Base-by-base conservation (phyloP, 2,888 invertebrate species). In the Macrophya annulata region DNA sequence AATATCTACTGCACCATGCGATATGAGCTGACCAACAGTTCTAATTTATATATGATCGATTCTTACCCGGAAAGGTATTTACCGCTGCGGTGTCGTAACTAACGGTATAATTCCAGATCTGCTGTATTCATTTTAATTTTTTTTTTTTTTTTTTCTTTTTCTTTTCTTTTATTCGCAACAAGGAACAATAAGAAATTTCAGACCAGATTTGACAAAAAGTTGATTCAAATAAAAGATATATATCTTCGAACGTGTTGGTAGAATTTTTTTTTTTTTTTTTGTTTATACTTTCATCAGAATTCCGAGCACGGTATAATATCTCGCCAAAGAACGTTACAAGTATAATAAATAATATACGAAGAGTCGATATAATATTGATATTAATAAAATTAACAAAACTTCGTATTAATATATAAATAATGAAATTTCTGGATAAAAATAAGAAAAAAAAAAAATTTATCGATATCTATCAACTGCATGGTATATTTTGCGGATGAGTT, bases 401-500 rank as follows among this genome's bases (percentile, higher is more conserved):
- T n/a, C 55, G n/a, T n/a, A 8, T 55, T 8, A 2, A 55, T 55
- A 6, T 51, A 55, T n/a, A n/a, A n/a, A n/a, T 6, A n/a, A 55
- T 55, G n/a, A n/a, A 55, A 17, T n/a, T 55, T 55, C n/a, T n/a
- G 8, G 1, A 43, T 15, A 15, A 2, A 9, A 21, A 25, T 62
- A 9, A 25, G 45, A 45, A 8, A 43, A 43, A 74, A 25, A 74
- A 45, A 8, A 43, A 43, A 74, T 74, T 9, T 21, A 10, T 45
- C 45, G 45, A 45, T 74, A 25, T 74, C 43, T 15, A n/a, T 10
- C 17, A 43, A 9, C 43, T 45, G 43, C 45, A 45, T n/a, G 17
- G 8, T 17, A 8, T 37, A 45, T 40, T 62, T 62, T 62, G 81
- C 81, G 81, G 81, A 81, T 31, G 40, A 77, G 77, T 59, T 59